phyloP scores from a whole-genome alignment of 2,113 vertebrate genomes.

The Prolemur simus region DNA sequence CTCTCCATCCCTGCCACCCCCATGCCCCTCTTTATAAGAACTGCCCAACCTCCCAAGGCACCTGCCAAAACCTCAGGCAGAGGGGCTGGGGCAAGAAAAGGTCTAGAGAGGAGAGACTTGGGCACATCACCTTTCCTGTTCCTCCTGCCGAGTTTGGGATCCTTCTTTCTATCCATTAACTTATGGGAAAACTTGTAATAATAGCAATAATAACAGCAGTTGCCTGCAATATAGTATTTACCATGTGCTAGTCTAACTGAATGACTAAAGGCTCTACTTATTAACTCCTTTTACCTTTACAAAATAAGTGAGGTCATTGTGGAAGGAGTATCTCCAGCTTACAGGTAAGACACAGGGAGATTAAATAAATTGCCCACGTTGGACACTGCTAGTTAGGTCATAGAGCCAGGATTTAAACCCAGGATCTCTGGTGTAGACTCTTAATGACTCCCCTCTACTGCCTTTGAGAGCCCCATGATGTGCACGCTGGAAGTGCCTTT shows the following conservation, averaged over 20 bases:
- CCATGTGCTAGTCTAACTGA: neutral
- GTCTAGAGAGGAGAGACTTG: neutral
- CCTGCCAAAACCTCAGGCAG: neutral
- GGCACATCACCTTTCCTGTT: accelerated
- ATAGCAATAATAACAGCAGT: too few relatives aligned
- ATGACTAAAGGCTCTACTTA: neutral
- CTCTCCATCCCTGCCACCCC: neutral
- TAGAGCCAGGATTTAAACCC: neutral
- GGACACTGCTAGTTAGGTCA: neutral
- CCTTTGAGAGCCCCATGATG: neutral
- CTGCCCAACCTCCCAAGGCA: neutral
- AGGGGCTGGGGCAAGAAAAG: neutral
- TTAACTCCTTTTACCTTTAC: neutral
- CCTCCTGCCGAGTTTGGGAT: neutral
- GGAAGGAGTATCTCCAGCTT: neutral
- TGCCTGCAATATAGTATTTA: accelerated
- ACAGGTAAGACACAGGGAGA: neutral
- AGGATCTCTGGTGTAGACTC: neutral
- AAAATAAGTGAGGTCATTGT: neutral
- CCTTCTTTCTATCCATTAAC: neutral
- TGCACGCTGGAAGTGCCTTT: neutral
- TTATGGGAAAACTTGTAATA: neutral
- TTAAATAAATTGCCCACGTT: accelerated
- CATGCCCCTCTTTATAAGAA: accelerated
- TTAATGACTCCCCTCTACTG: neutral